Evolutionary conservation across 2,113 vertebrate species (phyloP).

Genomic region (Catharus minimus): DNA sequence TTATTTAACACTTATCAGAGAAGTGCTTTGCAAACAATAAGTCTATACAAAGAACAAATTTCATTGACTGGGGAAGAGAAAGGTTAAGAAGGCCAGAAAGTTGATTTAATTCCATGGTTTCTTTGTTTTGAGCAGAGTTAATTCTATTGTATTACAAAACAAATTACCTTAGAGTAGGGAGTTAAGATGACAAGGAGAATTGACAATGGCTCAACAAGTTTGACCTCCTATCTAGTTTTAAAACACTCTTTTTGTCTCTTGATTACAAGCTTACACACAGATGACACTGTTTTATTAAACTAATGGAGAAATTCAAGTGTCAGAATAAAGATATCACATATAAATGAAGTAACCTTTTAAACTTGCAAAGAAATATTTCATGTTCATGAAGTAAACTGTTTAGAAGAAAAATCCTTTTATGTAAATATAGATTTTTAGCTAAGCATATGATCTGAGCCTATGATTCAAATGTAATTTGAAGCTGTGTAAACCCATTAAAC

Average conservation of each 20-base stretch:
- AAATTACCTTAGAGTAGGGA: not conserved
- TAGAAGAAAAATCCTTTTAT: not conserved
- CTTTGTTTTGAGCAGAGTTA: not conserved
- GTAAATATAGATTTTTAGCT: not conserved
- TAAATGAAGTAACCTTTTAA: slow-evolving; percentile 1
- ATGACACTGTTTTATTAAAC: not conserved
- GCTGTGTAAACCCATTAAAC: slow-evolving; percentile 1
- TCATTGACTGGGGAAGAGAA: not conserved
- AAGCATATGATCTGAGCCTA: not conserved
- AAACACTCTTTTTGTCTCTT: not conserved
- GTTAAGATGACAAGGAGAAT: not conserved
- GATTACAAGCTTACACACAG: not conserved
- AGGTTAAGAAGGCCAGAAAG: not conserved
- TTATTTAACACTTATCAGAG: not conserved
- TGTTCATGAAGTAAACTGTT: not conserved
- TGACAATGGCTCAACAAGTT: not conserved
- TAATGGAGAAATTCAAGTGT: not conserved
- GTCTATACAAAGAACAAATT: not conserved
- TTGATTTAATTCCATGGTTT: not conserved
- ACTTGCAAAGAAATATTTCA: not conserved
- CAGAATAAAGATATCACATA: not conserved
- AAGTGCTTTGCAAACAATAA: slow-evolving; percentile 15
- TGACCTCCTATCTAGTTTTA: not conserved
- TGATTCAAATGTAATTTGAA: slow-evolving; percentile 19
- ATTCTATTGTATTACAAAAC: not conserved